A percentile compares a stretch with the other conserved stretches of the same genome.
Conservation (phyloP, 2,113 vertebrate species). For the Taxidea taxus region DNA sequence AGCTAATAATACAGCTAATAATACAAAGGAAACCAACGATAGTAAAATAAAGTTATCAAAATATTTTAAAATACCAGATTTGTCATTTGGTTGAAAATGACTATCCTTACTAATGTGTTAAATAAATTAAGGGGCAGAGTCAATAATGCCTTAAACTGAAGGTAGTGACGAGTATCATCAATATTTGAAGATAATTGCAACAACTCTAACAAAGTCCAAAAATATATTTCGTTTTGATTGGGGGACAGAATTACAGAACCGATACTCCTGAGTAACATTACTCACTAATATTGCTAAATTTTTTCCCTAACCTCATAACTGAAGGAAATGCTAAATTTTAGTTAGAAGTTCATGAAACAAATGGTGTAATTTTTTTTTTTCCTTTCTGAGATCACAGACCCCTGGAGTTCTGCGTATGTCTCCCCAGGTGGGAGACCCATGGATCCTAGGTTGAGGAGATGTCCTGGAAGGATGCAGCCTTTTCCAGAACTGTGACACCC, state of each 20-base stretch:
- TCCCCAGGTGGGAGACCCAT: neutral
- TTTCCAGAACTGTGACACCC: no score
- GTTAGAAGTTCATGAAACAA: neutral
- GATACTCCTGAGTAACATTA: neutral
- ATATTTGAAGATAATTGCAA: neutral
- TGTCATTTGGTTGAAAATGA: neutral
- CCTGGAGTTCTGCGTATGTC: neutral
- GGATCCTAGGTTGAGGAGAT: neutral
- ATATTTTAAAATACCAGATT: neutral
- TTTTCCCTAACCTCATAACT: neutral
- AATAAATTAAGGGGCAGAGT: neutral
- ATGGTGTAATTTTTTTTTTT: neutral
- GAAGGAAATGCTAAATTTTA: neutral
- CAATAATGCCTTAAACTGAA: neutral
- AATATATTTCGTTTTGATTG: neutral
- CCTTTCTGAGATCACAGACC: neutral
- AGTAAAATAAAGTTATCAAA: neutral
- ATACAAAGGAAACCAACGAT: neutral
- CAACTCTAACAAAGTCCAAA: neutral
- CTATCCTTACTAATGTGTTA: neutral
- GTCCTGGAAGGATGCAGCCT: no score
- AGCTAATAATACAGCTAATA: neutral
- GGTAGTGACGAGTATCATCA: neutral
- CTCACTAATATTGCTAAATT: neutral
- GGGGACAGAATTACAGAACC: neutral